Evolutionary conservation across 1,140 invertebrate species (phyloP).

Genomic region (Drosophila bocqueti): DNA sequence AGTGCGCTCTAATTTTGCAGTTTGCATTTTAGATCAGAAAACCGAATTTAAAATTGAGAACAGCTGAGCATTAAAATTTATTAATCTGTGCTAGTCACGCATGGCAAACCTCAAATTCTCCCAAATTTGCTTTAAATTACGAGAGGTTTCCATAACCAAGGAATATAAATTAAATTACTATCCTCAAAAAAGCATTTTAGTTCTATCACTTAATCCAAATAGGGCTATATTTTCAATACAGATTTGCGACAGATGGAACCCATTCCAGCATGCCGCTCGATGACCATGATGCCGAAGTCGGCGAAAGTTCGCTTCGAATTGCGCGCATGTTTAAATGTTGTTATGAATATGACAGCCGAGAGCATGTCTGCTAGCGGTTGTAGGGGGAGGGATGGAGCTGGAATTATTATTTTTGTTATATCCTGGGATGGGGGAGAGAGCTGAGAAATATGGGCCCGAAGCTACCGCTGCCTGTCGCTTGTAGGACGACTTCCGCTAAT

Average conservation of each 20-base stretch:
- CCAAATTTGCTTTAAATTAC: too few relatives aligned
- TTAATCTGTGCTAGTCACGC: too few relatives aligned
- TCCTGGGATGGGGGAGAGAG: not conserved
- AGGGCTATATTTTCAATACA: not conserved
- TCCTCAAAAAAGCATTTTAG: not conserved
- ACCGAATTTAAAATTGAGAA: too few relatives aligned
- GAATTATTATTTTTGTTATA: conserved; percentile 52
- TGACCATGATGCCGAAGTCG: not conserved
- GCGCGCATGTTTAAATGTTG: conserved; percentile 67
- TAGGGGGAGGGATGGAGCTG: not conserved
- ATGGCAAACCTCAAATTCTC: too few relatives aligned
- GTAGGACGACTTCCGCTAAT: conserved; percentile 68
- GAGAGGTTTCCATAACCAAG: too few relatives aligned
- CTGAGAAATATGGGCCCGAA: conserved; percentile 1
- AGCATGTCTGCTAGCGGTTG: conserved; percentile 5
- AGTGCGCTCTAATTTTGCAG: not conserved
- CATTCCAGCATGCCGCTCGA: conserved; percentile 1
- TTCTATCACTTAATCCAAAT: too few relatives aligned
- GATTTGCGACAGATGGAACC: not conserved
- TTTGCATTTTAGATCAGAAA: too few relatives aligned
- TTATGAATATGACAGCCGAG: conserved; percentile 62
- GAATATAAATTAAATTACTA: too few relatives aligned
- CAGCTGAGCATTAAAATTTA: too few relatives aligned
- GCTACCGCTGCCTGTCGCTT: conserved; percentile 29
- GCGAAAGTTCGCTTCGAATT: conserved; percentile 48